Base-by-base conservation (phyloP, 1,140 invertebrate genomes). In the Stratiolaelaps scimitus region DNA sequence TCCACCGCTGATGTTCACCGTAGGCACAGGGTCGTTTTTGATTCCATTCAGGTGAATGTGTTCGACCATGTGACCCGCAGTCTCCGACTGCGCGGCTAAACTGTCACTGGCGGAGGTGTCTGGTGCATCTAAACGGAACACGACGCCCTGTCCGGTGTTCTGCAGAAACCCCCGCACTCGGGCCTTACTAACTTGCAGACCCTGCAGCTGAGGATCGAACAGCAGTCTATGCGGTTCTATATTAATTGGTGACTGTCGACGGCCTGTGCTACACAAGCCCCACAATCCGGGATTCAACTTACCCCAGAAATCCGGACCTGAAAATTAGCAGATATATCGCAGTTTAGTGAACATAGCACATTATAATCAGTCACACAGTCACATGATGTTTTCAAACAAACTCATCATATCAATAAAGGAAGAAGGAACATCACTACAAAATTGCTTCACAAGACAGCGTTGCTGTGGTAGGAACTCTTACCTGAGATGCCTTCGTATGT, bases 271-370 rank as follows among this genome's bases (percentile, higher is more conserved):
- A 80, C 93, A 97, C 64, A 97, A 81, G 69, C 85, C 87, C 92
- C 92, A 96, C 23, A 56, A 40, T 74, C 94, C 88, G 43, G 89
- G 89, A 78, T 95, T 94, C 74, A 95, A 88, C 48, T 92, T 79
- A 67, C 92, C 92, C 92, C 92, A 95, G 77, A 93, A 94, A 44
- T 88, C 87, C 44, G 92, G 90, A 78, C 89, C 89, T 89, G 78
- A 53, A 76, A 77, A 10, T 40, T 40, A 40, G 10, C 34, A n/a
- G n/a, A n/a, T n/a, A n/a, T 10, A 40, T 4, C 34, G 34, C 10
- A 10, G 34, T 40, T 40, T 40, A 40, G 10, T 40, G 10, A 6
- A 40, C 34, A 40, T 40, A 4, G 10, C 10, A 4, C 34, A 40
- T 40, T 40, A 4, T 40, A 40, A 40, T 40, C 34, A 40, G 5